Conservation (phyloP, 1,140 invertebrate genomes). For the Dreissena polymorpha region DNA sequence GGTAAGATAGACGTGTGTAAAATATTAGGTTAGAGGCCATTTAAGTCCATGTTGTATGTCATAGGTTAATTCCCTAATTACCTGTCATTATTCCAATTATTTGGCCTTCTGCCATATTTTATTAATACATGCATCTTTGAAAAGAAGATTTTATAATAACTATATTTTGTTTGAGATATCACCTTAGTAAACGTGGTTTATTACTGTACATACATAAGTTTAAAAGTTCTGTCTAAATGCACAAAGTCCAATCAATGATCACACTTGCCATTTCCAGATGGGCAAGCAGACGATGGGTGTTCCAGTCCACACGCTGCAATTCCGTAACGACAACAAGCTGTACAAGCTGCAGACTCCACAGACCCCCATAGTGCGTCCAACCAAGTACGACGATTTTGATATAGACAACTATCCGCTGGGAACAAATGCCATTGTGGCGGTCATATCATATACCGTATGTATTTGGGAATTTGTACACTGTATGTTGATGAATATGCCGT, state of each 20-base stretch:
- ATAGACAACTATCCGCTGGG: slow-evolving; percentile 97
- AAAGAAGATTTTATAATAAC: too few relatives aligned
- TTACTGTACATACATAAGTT: too few relatives aligned
- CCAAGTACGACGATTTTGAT: slow-evolving; percentile 92
- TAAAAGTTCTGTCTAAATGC: too few relatives aligned
- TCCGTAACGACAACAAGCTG: slow-evolving; percentile 95
- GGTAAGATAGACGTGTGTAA: slow-evolving; percentile 76
- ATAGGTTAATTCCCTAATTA: too few relatives aligned
- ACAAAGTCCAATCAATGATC: too few relatives aligned
- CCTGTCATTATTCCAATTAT: too few relatives aligned
- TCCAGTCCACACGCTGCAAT: slow-evolving; percentile 91
- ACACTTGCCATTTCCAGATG: slow-evolving; percentile 85
- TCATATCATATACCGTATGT: slow-evolving; percentile 95
- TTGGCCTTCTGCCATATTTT: too few relatives aligned
- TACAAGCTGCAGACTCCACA: slow-evolving; percentile 95
- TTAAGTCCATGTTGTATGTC: not conserved
- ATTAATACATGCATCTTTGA: too few relatives aligned
- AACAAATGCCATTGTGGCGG: slow-evolving; percentile 98
- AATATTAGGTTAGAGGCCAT: not conserved
- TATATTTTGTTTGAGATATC: too few relatives aligned
- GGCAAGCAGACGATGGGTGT: slow-evolving; percentile 99
- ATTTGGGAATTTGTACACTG: too few relatives aligned
- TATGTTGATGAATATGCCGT: too few relatives aligned
- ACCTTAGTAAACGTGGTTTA: too few relatives aligned
- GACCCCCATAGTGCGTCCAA: slow-evolving; percentile 92